A percentile compares a stretch with the other conserved stretches of the same genome.
Evolutionary conservation across 2,797 vertebrate genomes (phyloP).

Genomic region (Taenioides sp.): DNA sequence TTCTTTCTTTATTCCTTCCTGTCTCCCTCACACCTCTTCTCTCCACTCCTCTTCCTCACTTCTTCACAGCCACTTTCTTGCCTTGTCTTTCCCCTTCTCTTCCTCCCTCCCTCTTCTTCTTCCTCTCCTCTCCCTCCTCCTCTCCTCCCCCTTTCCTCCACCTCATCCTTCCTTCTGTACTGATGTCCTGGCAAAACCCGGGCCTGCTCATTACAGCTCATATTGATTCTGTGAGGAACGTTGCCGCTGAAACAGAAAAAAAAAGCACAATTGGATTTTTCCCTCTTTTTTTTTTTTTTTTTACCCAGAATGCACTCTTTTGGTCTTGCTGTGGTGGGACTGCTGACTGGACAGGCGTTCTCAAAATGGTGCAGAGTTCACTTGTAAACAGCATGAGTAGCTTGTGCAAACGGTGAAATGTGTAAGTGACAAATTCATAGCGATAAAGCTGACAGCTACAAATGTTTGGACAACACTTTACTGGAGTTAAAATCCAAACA

Average conservation of each 20-base stretch:
- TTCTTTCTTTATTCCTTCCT: too few relatives aligned
- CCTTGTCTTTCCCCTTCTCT: too few relatives aligned
- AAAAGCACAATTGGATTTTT: slow-evolving; percentile 17
- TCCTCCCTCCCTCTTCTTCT: too few relatives aligned
- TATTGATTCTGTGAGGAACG: slow-evolving; percentile 37
- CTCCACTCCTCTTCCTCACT: too few relatives aligned
- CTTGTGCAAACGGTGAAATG: slow-evolving; percentile 7
- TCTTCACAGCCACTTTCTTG: too few relatives aligned
- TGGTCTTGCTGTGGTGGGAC: neutral
- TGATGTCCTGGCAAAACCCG: slow-evolving; percentile 24
- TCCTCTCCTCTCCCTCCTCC: too few relatives aligned
- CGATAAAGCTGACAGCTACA: slow-evolving; percentile 2
- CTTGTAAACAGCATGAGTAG: neutral
- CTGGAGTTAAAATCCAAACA: slow-evolving; percentile 9
- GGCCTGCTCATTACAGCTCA: slow-evolving; percentile 18
- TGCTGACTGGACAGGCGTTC: slow-evolving; percentile 11
- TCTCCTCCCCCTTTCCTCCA: neutral
- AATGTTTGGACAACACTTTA: slow-evolving; percentile 5
- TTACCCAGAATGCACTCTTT: neutral
- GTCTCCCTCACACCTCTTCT: too few relatives aligned
- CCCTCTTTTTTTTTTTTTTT: neutral
- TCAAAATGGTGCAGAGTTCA: neutral
- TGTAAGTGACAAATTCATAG: slow-evolving; percentile 15
- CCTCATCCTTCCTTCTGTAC: neutral
- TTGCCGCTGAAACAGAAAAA: slow-evolving; percentile 10